Conservation (phyloP, 2,888 invertebrate species). For the Machimus atricapillus region DNA sequence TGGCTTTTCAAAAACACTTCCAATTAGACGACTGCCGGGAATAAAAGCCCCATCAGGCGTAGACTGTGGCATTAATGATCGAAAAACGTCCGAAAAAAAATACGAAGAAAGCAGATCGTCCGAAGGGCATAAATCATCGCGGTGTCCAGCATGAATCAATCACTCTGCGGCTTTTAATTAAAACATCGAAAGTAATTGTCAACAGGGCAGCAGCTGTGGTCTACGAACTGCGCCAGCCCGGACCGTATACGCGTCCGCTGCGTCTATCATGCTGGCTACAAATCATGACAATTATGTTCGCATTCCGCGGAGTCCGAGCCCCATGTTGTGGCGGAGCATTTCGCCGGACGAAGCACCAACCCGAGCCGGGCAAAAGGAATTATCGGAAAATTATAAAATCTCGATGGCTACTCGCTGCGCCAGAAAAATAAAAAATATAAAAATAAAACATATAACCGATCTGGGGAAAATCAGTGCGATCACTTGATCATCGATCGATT, state of each 20-base stretch:
- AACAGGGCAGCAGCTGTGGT: conserved; percentile 8
- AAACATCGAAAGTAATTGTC: conserved; percentile 36
- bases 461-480: conserved; percentile 13
- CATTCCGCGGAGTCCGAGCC: conserved; percentile 19
- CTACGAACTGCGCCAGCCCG: neutral
- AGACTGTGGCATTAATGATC: neutral
- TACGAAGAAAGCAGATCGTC: conserved; percentile 6
- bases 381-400: conserved; percentile 27
- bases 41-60: neutral
- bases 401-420: neutral
- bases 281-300: conserved; percentile 35
- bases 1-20: conserved; percentile 6
- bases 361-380: neutral
- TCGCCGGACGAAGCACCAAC: neutral
- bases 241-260: neutral
- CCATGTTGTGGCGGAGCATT: conserved; percentile 1
- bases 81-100: neutral
- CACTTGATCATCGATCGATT: conserved; percentile 34
- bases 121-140: conserved; percentile 25
- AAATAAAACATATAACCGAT: neutral
- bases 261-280: neutral
- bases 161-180: conserved; percentile 18
- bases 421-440: neutral
- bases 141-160: conserved; percentile 34
- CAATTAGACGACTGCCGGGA: conserved; percentile 20